Base-by-base conservation (phyloP, 23 tunicate genomes). In the Trididemnum nubilum region DNA sequence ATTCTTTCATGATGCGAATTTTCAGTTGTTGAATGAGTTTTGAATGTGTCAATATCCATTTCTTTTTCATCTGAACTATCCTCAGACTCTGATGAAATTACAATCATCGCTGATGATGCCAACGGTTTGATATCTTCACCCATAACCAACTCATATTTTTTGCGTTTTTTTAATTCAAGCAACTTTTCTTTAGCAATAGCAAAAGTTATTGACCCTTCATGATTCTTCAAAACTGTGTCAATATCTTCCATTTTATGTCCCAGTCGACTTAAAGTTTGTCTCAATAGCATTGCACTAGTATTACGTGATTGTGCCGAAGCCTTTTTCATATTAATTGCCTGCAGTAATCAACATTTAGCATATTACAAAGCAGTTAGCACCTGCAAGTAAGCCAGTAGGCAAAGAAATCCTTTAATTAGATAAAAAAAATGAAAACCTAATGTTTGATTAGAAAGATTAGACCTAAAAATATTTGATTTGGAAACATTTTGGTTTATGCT, bases 21-120 rank as follows among this genome's bases (percentile, higher is more conserved):
- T n/a, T n/a, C n/a, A 49, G 57, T 49, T 12, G 15, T 49, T 12
- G 57, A 49, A 49, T 49, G 18, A 49, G 12, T 49, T 9, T 49
- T 9, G 15, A 12, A 9, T 49, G 57, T 9, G 12, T 49, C 15
- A 49, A 18, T 9, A 9, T 49, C 15, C 57, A 9, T 18, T 49
- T 49, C 57, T 15, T 63, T 19, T 15, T 23, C 74, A 67, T 67
- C 74, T 30, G 22, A 21, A 67, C 74, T 67, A 26, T 61, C 67
- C 4, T 61, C 67, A 3, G 37, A 31, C 2, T 31, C 37, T 30
- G 37, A 31, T 3, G 74, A 67, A 31, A 33, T 4, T 5, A 67
- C 38, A n/a, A 67, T 33, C 38, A 67, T 67, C 26, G 26, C n/a
- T 9, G 9, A 15, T 7, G 54, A 44, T 7, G 54, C 9, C 15